These are phyloP conservation scores for Leucozona laternaria DNA, from an alignment of 2,888 invertebrate genomes.

Conservation along the genomic window DNA sequence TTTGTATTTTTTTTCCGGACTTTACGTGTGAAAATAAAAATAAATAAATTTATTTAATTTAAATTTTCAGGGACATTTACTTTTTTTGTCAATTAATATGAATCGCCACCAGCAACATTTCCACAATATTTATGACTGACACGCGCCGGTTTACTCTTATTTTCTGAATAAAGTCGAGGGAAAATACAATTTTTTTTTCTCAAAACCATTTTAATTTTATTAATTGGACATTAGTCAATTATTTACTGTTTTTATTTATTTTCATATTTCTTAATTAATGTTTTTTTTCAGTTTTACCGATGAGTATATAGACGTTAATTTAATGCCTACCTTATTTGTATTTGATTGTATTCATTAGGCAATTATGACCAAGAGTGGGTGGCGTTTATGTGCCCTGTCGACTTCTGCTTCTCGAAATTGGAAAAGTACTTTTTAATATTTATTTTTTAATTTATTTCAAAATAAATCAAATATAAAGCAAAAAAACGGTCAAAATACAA, in stretches of 20 bases:
- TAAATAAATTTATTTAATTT: too few relatives aligned
- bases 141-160: too few relatives aligned
- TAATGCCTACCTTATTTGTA: constrained; percentile 34
- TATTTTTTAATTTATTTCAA: not conserved
- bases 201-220: not conserved
- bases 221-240: not conserved
- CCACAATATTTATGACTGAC: too few relatives aligned
- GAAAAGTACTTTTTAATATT: not conserved
- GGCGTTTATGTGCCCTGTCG: not conserved
- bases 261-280: not conserved
- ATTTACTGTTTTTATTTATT: constrained; percentile 5
- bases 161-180: too few relatives aligned
- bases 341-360: constrained; percentile 45
- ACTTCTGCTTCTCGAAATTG: not conserved
- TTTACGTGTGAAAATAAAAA: too few relatives aligned
- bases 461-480: not conserved
- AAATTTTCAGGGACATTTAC: too few relatives aligned
- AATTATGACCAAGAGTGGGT: constrained; percentile 8
- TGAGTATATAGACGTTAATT: not conserved
- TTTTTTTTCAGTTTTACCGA: not conserved
- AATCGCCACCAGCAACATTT: too few relatives aligned
- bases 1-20: too few relatives aligned
- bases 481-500: constrained; percentile 18
- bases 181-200: too few relatives aligned
- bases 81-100: too few relatives aligned